Evolutionary conservation across 2,797 vertebrate genomes (phyloP).

Genomic region (Fratercula arctica): DNA sequence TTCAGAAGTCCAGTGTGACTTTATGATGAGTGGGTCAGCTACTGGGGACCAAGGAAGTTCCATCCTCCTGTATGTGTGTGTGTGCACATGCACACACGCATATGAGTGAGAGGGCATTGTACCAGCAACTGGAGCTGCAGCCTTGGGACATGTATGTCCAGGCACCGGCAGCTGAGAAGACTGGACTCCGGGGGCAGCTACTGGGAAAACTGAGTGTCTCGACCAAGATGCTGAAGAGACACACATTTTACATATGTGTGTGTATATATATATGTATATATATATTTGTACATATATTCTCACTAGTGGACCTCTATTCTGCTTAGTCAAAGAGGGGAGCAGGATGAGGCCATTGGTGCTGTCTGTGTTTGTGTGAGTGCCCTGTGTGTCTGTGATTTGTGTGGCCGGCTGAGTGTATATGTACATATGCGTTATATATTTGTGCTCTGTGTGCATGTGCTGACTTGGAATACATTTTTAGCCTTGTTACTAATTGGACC

Average conservation of each 20-base stretch:
- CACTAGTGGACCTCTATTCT: too few species aligned
- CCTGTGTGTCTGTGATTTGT: too few species aligned
- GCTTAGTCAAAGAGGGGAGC: too few species aligned
- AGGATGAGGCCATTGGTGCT: too few species aligned
- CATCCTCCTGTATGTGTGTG: too few species aligned
- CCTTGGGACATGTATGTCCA: not conserved
- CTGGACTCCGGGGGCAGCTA: not conserved
- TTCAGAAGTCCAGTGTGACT: not conserved
- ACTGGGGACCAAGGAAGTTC: not conserved
- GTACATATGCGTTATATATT: not conserved
- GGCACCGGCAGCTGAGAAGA: not conserved
- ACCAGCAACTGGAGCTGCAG: not conserved
- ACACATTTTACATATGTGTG: not conserved
- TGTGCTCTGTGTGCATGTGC: not conserved
- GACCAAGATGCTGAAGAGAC: not conserved
- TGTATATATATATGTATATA: not conserved
- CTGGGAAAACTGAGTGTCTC: not conserved
- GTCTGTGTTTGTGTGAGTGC: too few species aligned
- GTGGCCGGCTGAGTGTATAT: not conserved
- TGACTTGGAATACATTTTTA: not conserved
- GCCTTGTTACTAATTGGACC: not conserved
- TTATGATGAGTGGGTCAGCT: too few species aligned
- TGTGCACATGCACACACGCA: not conserved
- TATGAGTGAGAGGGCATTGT: not conserved
- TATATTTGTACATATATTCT: not conserved